Base-by-base conservation (phyloP, 2,113 vertebrate genomes). In the Salvelinus sp. region DNA sequence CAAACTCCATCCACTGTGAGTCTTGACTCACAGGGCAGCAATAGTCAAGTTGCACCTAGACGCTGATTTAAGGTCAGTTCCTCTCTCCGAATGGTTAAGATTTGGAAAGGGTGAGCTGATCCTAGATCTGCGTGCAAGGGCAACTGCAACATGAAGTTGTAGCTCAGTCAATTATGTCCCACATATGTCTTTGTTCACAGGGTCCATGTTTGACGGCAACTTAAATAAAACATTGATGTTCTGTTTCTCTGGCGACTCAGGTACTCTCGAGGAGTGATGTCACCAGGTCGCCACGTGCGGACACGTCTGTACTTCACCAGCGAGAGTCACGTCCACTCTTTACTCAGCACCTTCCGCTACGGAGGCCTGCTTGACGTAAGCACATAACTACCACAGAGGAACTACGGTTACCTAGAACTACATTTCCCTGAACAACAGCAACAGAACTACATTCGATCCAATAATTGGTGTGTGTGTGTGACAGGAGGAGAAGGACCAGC, bases 281-380 rank as follows among this genome's bases (percentile, higher is more conserved):
- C 97, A 2, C 98, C 98, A 0, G 97, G 97, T 0, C 96, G 98
- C 70, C 98, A 98, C 0, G 98, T 99, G 48, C 93, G 98, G 71
- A 99, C 97, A 0, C 95, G 98, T 0, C 88, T 99, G 22, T 99
- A 99, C 86, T 99, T 99, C 88, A 99, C 98, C 88, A 99, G 97
- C 0, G 98, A 99, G 88, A 99, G 98, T 83, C 98, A 99, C 0
- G 97, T 99, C 68, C 98, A 99, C 91, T 99, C 98, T 6, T 90
- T 99, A 77, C 96, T 99, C 81, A 98, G 96, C 67, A 93, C 98
- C 83, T 98, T 99, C 90, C 96, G 97, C 79, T 99, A 97, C 0
- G 98, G 97, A 64, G 96, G 97, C 67, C 91, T 99, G 82, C 94
- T 99, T 20, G 95, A 99, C 70, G 97, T 99, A 93, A 96, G 97